Conservation (phyloP, 2,797 vertebrate species). For the Gymnothorax reevesii region DNA sequence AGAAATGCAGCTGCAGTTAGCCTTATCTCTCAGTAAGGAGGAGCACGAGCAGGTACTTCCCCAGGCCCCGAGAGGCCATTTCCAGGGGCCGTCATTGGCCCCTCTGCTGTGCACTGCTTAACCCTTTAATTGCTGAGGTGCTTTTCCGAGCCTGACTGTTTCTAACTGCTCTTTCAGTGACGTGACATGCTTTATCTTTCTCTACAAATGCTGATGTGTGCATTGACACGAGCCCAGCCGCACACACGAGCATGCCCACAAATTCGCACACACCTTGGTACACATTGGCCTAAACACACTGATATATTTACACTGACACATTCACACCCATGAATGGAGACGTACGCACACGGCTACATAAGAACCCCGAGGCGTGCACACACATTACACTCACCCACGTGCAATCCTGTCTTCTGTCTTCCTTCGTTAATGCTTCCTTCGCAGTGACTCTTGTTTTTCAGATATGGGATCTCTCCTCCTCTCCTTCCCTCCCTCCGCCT, state of each 20-base stretch:
- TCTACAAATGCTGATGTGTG: no score
- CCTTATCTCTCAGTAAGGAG: conserved; percentile 89
- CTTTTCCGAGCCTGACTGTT: background rate
- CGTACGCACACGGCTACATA: no score
- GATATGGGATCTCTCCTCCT: background rate
- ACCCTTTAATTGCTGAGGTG: background rate
- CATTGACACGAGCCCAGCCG: no score
- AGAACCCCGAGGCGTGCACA: background rate
- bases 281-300: no score
- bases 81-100: no score
- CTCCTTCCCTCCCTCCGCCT: conserved; percentile 12
- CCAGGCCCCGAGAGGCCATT: background rate
- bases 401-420: background rate
- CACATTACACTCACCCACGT: background rate
- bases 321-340: no score
- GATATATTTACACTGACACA: no score
- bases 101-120: background rate
- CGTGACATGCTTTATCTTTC: no score
- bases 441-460: background rate
- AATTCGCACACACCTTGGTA: no score
- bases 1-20: conserved; percentile 89
- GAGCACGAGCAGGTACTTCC: conserved; percentile 89
- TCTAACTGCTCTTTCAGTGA: background rate
- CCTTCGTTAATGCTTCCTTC: background rate
- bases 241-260: no score